These are phyloP conservation scores for Cololabis saira DNA, from an alignment of 2,113 vertebrate species.

Conservation along the genomic window DNA sequence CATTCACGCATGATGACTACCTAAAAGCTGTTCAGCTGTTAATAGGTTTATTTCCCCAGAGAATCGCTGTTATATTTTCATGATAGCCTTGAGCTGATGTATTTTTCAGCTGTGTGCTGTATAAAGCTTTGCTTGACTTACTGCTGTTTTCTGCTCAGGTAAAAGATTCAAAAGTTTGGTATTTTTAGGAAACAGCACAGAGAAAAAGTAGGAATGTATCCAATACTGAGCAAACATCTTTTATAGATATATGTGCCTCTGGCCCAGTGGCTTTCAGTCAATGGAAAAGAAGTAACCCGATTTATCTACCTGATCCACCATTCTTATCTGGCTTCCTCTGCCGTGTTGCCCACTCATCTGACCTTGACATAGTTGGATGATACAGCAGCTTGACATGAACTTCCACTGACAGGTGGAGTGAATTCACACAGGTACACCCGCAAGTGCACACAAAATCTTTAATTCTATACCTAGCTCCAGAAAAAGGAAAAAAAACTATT, in stretches of 20 bases:
- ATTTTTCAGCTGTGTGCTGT: conserved; percentile 4
- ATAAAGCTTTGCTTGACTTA: conserved; percentile 5
- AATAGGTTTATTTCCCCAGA: conserved; percentile 34
- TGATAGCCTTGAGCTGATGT: conserved; percentile 17
- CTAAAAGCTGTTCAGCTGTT: conserved; percentile 40
- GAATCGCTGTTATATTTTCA: conserved; percentile 17
- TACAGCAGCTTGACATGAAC: conserved; percentile 21
- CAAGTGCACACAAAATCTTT: conserved; percentile 25
- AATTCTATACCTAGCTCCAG: conserved; percentile 10
- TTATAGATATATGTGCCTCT: conserved; percentile 13
- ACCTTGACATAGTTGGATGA: conserved; percentile 63
- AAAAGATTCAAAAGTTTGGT: background rate
- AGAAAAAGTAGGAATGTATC: conserved; percentile 11
- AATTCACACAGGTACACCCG: conserved; percentile 35
- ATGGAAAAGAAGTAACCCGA: conserved; percentile 33
- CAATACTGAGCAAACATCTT: conserved; percentile 6
- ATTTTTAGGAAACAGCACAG: background rate
- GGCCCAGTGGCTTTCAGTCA: conserved; percentile 31
- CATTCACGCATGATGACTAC: conserved; percentile 9
- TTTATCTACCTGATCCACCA: conserved; percentile 25
- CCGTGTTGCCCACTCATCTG: conserved; percentile 52
- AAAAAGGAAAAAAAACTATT: background rate
- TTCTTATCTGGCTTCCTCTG: conserved; percentile 56
- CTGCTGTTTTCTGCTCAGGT: background rate
- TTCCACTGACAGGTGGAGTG: background rate